A percentile compares a stretch with the other conserved stretches of the same genome.
Evolutionary conservation across 2,113 vertebrate genomes (phyloP).

Genomic region (Leucoraja erinaceus): DNA sequence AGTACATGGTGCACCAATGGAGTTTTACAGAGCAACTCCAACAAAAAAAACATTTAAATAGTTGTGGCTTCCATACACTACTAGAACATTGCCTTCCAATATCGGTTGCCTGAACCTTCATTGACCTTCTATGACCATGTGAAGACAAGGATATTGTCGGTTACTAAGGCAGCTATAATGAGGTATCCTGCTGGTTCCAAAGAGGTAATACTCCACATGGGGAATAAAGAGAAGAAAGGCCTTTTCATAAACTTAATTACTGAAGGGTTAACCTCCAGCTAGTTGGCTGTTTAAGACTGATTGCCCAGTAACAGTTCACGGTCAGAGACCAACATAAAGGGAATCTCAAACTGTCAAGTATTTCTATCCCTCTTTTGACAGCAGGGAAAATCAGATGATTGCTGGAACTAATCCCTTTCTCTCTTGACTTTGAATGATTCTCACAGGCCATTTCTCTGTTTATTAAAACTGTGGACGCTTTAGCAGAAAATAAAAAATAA

Average conservation of each 20-base stretch:
- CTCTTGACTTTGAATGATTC: constrained; percentile 24
- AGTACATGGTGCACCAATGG: neutral
- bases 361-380: constrained; percentile 48
- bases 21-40: neutral
- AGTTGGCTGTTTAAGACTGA: constrained; percentile 40
- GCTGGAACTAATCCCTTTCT: constrained; percentile 47
- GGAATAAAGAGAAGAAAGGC: constrained; percentile 59
- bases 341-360: constrained; percentile 48
- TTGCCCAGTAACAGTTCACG: constrained; percentile 52
- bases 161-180: constrained; percentile 43
- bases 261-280: constrained; percentile 50
- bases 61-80: neutral
- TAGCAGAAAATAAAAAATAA: neutral
- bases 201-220: constrained; percentile 50
- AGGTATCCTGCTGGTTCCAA: constrained; percentile 43
- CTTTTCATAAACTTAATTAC: constrained; percentile 67
- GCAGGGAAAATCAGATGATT: constrained; percentile 35
- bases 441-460: neutral
- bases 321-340: constrained; percentile 45
- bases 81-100: neutral
- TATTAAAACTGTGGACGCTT: neutral
- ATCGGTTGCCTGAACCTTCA: neutral
- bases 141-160: constrained; percentile 40
- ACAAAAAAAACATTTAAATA: neutral
- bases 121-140: neutral